phyloP scores from a whole-genome alignment of 2,888 invertebrate species.

The Phortica okadai region DNA sequence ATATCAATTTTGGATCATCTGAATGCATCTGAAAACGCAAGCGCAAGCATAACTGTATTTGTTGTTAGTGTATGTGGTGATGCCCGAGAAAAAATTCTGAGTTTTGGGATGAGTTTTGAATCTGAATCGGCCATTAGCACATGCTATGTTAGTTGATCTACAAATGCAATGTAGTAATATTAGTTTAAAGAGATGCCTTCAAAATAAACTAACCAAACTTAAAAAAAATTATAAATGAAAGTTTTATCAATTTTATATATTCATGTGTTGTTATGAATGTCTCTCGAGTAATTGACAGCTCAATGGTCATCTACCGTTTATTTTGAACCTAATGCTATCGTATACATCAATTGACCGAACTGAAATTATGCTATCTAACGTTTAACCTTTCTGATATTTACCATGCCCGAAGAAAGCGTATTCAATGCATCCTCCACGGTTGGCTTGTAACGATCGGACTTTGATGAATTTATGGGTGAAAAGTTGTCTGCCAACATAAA shows the following conservation, averaged over 20 bases:
- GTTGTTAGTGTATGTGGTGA: neutral
- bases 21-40: conserved; percentile 2
- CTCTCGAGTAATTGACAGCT: too few relatives aligned
- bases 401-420: conserved; percentile 90
- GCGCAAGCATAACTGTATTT: conserved; percentile 1
- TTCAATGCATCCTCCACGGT: conserved; percentile 85
- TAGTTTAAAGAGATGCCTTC: neutral
- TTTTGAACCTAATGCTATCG: neutral
- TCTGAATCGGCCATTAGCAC: conserved; percentile 49
- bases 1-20: conserved; percentile 34
- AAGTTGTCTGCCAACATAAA: conserved; percentile 71
- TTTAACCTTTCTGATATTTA: conserved; percentile 76
- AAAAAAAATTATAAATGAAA: too few relatives aligned
- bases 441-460: conserved; percentile 77
- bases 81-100: neutral
- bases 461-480: conserved; percentile 78
- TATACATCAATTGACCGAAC: neutral
- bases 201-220: too few relatives aligned
- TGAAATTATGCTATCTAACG: conserved; percentile 32
- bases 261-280: too few relatives aligned
- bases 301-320: too few relatives aligned
- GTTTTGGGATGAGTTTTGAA: neutral
- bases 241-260: too few relatives aligned
- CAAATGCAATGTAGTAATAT: conserved; percentile 43
- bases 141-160: conserved; percentile 68